A percentile compares a stretch with the other conserved stretches of the same genome.
Evolutionary conservation across 1,140 invertebrate genomes (phyloP).

Genomic region (Sarcophaga bullata): DNA sequence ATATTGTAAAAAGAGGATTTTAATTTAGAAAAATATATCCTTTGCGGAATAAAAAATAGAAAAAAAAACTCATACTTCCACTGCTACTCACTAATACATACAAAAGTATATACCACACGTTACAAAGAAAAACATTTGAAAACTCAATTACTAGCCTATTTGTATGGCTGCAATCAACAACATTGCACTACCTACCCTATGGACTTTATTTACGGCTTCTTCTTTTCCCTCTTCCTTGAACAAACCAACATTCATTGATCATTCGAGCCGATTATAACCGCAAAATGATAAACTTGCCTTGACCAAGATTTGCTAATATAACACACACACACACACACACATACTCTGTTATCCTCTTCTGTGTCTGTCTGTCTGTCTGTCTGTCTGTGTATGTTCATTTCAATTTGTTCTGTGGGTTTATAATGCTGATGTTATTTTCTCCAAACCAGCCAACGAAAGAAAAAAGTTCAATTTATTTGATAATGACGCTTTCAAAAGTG

Average conservation of each 20-base stretch:
- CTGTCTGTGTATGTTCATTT: slow-evolving; percentile 10
- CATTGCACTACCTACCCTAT: too few species aligned
- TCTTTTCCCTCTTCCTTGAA: background rate
- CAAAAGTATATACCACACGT: too few species aligned
- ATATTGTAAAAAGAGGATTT: slow-evolving; percentile 25
- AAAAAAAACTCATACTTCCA: slow-evolving; percentile 30
- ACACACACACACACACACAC: too few species aligned
- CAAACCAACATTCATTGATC: background rate
- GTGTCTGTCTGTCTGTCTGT: too few species aligned
- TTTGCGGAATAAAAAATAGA: slow-evolving; percentile 14
- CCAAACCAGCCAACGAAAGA: too few species aligned
- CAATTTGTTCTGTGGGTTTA: slow-evolving; percentile 1
- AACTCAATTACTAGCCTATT: background rate
- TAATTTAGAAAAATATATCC: slow-evolving; percentile 23
- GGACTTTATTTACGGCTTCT: background rate
- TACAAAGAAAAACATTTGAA: too few species aligned
- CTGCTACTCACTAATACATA: too few species aligned
- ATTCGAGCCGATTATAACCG: slow-evolving; percentile 19
- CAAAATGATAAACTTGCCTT: slow-evolving; percentile 26
- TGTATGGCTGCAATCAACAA: background rate
- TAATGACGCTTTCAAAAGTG: background rate
- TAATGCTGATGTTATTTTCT: slow-evolving; percentile 2
- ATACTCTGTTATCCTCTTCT: too few species aligned
- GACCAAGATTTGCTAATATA: background rate
- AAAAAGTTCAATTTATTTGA: slow-evolving; percentile 21